A percentile compares a stretch with the other conserved stretches of the same genome.
Conservation (phyloP, 2,888 invertebrate species). For the Clivina fossor region DNA sequence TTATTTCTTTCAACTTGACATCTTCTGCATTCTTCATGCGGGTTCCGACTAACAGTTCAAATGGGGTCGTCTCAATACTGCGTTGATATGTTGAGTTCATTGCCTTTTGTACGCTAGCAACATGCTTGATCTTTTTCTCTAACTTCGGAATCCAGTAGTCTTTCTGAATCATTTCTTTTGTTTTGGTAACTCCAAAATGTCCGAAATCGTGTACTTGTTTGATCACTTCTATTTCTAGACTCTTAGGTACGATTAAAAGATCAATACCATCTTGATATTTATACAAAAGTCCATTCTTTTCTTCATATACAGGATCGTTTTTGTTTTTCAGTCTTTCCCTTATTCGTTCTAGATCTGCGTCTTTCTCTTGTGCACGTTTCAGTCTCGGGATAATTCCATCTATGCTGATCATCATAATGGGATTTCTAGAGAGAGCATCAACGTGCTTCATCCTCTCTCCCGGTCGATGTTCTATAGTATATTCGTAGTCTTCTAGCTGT, state of each 20-base stretch:
- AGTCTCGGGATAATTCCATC: conserved; percentile 17
- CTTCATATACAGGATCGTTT: conserved; percentile 34
- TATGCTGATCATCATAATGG: conserved; percentile 30
- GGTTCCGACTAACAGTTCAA: too few species aligned
- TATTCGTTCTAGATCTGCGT: conserved; percentile 36
- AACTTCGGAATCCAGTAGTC: conserved; percentile 24
- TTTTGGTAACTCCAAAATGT: conserved; percentile 26
- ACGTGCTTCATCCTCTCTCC: too few species aligned
- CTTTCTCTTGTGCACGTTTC: conserved; percentile 31
- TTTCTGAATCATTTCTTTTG: conserved; percentile 11
- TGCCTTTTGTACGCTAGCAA: too few species aligned
- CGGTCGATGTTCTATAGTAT: too few species aligned
- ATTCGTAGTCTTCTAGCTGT: too few species aligned
- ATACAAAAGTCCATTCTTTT: neutral
- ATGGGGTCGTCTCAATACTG: too few species aligned
- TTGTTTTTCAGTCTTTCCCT: conserved; percentile 30
- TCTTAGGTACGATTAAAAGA: conserved; percentile 24
- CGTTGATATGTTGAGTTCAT: too few species aligned
- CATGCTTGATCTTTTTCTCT: conserved; percentile 15
- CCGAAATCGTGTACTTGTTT: conserved; percentile 11
- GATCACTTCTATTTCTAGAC: conserved; percentile 21
- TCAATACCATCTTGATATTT: conserved; percentile 27
- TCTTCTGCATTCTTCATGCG: too few species aligned
- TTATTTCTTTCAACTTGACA: too few species aligned
- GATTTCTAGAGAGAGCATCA: conserved; percentile 23